Conservation (phyloP, 2,113 vertebrate species). For the Puntigrus tetrazona region DNA sequence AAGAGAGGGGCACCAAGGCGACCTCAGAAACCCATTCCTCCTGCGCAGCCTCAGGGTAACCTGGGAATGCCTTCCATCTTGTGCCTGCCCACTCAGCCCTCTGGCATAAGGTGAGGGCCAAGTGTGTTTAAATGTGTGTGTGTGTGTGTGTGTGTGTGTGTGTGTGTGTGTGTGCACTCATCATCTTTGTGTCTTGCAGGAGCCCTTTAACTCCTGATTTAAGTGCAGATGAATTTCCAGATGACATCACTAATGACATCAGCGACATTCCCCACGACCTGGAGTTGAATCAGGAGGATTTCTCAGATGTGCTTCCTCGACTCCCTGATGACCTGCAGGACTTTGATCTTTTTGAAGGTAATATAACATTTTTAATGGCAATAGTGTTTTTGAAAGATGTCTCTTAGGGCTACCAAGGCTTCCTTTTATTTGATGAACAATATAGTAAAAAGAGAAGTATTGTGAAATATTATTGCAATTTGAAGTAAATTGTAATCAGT, state of each 20-base stretch:
- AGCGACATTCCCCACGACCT: conserved; percentile 89
- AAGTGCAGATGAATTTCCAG: conserved; percentile 86
- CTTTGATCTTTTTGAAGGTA: conserved; percentile 93
- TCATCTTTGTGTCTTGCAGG: conserved; percentile 60
- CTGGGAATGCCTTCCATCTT: conserved; percentile 86
- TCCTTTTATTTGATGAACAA: background rate
- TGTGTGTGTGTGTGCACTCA: background rate
- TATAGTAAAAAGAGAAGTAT: background rate
- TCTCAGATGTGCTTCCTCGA: conserved; percentile 85
- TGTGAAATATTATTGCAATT: background rate
- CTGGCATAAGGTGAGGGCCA: conserved; percentile 77
- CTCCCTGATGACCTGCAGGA: conserved; percentile 88
- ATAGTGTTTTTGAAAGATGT: background rate
- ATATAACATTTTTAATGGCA: background rate
- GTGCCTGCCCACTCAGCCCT: conserved; percentile 81
- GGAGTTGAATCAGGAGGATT: conserved; percentile 90
- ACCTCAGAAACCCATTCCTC: conserved; percentile 89
- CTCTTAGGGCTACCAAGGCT: background rate
- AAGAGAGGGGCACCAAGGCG: conserved; percentile 78
- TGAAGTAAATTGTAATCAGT: background rate
- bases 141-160: background rate
- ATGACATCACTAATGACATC: conserved; percentile 90
- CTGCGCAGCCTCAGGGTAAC: conserved; percentile 88
- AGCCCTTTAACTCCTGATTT: conserved; percentile 86
- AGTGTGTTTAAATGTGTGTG: background rate